Base-by-base conservation (phyloP, 2,113 vertebrate genomes). In the Protomyctophum bolini region DNA sequence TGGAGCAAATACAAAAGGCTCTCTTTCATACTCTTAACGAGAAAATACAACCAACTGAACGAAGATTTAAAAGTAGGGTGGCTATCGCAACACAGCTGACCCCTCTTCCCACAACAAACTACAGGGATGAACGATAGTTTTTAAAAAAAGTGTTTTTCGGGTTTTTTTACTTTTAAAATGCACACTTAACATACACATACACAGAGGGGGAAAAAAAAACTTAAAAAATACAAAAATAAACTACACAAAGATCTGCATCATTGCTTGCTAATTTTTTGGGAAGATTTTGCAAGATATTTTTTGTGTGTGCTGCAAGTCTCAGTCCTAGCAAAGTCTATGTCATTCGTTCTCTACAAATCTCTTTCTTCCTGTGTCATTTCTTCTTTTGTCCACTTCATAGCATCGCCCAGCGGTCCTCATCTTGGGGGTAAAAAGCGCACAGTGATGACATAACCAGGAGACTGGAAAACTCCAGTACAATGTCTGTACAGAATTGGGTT, bases 141-240 rank as follows among this genome's bases (percentile, higher is more conserved):
- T 45, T 88, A 70, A 89, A 88, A 88, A 91, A 89, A 80, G 51
- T 68, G 51, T 82, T 73, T 72, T 68, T 41, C 33, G 33, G 33
- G 3, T 41, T 41, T 41, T 41, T 41, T 1, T 41, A 41, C 33
- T 85, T 85, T 87, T 79, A 88, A 90, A 92, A 90, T 83, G 78
- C 84, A 89, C 83, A 89, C 87, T 73, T 85, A 73, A 90, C 82
- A 89, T 80, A 90, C 89, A 89, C 76, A 89, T 85, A 88, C 80
- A 84, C 72, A 83, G 66, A 75, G 74, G 81, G 81, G 2, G 52
- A 73, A 72, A 79, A 77, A 80, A 82, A 89, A 86, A 76, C 87
- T 88, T 91, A 88, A 91, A 92, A 93, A 92, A 92, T 92, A 93
- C 88, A 93, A 93, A 93, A 93, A 93, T 92, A 93, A 93, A 92